A percentile compares a stretch with the other conserved stretches of the same genome.
These are phyloP conservation scores for Gymnopithys bicolor DNA, from an alignment of 2,797 vertebrate genomes.

Conservation along the genomic window DNA sequence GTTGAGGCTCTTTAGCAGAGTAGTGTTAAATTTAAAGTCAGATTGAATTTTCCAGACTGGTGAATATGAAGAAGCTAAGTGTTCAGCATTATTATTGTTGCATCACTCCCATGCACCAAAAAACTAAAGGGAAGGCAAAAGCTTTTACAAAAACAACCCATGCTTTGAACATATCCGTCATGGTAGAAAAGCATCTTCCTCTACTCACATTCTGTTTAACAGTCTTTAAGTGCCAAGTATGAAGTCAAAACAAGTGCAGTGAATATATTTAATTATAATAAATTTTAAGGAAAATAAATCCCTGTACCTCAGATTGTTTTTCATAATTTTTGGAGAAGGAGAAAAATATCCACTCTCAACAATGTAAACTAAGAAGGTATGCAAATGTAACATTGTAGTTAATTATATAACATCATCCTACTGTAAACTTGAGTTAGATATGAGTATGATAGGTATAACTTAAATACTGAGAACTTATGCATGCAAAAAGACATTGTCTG, in stretches of 20 bases:
- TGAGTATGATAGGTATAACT: not conserved
- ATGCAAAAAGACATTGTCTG: not conserved
- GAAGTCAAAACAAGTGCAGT: slow-evolving; percentile 64
- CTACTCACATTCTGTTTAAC: slow-evolving; percentile 73
- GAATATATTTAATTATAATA: slow-evolving; percentile 28
- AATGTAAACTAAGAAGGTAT: not conserved
- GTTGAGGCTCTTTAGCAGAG: not conserved
- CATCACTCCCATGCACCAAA: not conserved
- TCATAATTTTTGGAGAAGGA: not conserved
- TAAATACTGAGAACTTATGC: not conserved
- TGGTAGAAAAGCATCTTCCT: slow-evolving; percentile 64
- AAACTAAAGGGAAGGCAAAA: not conserved
- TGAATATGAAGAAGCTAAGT: not conserved
- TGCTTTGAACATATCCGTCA: slow-evolving; percentile 58
- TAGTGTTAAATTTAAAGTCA: slow-evolving; percentile 27
- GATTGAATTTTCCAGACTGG: slow-evolving; percentile 48
- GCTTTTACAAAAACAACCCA: not conserved
- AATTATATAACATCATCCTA: not conserved
- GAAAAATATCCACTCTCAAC: not conserved
- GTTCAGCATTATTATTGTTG: not conserved
- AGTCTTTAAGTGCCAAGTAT: slow-evolving; percentile 60
- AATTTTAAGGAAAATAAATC: not conserved
- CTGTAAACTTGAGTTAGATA: not conserved
- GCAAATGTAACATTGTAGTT: not conserved
- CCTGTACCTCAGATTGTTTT: not conserved